Evolutionary conservation across 2,888 invertebrate species (phyloP).

Genomic region (Autographa gamma): DNA sequence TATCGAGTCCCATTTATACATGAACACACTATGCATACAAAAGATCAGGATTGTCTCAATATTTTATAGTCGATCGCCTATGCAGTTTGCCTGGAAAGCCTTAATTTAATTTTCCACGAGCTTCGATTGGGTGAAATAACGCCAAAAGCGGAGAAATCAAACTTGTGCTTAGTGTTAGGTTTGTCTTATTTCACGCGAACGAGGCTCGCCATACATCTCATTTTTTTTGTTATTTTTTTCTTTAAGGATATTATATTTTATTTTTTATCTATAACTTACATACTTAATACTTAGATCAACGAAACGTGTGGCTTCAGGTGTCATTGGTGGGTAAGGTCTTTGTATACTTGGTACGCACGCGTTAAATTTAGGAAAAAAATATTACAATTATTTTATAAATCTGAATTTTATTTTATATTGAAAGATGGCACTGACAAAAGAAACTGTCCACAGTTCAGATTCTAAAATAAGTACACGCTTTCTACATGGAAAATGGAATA

Average conservation of each 20-base stretch:
- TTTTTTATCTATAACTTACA: constrained; percentile 86
- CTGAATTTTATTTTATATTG: constrained; percentile 60
- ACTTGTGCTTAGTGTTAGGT: constrained; percentile 62
- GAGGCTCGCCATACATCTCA: constrained; percentile 78
- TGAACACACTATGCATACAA: constrained; percentile 69
- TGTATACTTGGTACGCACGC: constrained; percentile 80
- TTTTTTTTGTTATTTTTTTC: constrained; percentile 73
- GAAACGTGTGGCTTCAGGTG: constrained; percentile 86
- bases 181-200: constrained; percentile 76
- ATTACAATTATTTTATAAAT: constrained; percentile 61
- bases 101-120: constrained; percentile 77
- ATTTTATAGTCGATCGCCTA: constrained; percentile 71
- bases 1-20: constrained; percentile 58
- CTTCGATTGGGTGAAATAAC: constrained; percentile 80
- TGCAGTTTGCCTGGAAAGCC: constrained; percentile 82
- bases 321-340: constrained; percentile 87
- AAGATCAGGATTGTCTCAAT: constrained; percentile 62
- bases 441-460: constrained; percentile 59
- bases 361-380: constrained; percentile 59
- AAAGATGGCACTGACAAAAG: constrained; percentile 75
- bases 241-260: constrained; percentile 78
- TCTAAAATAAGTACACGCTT: constrained; percentile 62
- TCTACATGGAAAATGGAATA: constrained; percentile 59
- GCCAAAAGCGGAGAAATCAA: constrained; percentile 67
- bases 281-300: constrained; percentile 87